Percentiles rank a stretch among this genome's conserved stretches.
These are phyloP conservation scores for Aradophagus sp. DNA, from an alignment of 1,140 invertebrate species.

Conservation along the genomic window DNA sequence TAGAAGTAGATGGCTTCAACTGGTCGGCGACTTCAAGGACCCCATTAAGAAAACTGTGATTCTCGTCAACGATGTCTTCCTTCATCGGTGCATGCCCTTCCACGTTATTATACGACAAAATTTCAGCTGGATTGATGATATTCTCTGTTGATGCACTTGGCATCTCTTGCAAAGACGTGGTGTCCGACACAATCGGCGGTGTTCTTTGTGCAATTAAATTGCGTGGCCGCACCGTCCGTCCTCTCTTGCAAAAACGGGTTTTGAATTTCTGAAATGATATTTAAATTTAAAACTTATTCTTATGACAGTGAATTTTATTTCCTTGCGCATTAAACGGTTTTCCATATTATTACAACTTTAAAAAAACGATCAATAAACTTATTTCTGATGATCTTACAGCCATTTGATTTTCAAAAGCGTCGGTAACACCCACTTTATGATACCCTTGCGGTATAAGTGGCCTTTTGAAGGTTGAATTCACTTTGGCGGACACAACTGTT, in stretches of 20 bases:
- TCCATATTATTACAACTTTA: neutral
- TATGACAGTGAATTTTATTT: too few species aligned
- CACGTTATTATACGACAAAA: slow-evolving; percentile 16
- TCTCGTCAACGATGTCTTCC: slow-evolving; percentile 25
- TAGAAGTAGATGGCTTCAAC: slow-evolving; percentile 68
- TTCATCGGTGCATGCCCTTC: slow-evolving; percentile 11
- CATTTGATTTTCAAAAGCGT: slow-evolving; percentile 76
- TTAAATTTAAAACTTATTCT: neutral
- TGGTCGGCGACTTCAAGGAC: slow-evolving; percentile 41
- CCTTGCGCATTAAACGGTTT: neutral
- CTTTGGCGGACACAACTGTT: slow-evolving; percentile 71
- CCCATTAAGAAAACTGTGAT: slow-evolving; percentile 60
- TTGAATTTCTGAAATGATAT: slow-evolving; percentile 70
- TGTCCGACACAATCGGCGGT: slow-evolving; percentile 74
- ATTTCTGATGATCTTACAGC: slow-evolving; percentile 68
- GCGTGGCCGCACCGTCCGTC: slow-evolving; percentile 73
- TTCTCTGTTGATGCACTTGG: slow-evolving; percentile 47
- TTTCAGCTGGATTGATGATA: slow-evolving; percentile 36
- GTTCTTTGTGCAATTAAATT: slow-evolving; percentile 78
- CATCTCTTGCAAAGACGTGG: slow-evolving; percentile 57
- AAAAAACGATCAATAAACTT: too few species aligned
- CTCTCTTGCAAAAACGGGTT: slow-evolving; percentile 73
- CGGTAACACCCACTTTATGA: slow-evolving; percentile 69
- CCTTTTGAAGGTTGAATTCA: slow-evolving; percentile 70
- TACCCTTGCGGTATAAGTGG: slow-evolving; percentile 71